These are phyloP conservation scores for Acronicta psi DNA, from an alignment of 2,888 invertebrate genomes.

Conservation along the genomic window DNA sequence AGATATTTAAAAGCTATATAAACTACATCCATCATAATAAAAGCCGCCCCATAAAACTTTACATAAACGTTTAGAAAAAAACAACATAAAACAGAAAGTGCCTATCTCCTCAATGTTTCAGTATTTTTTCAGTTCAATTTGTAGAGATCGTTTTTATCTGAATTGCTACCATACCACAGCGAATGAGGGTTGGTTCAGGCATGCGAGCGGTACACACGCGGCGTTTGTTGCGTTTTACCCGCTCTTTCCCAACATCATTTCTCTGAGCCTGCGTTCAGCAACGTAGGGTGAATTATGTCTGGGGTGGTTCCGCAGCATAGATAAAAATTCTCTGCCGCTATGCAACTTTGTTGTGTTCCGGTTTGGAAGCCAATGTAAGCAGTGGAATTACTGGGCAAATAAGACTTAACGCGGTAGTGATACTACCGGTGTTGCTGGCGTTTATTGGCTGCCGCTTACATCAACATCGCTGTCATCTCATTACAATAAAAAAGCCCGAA, in stretches of 20 bases:
- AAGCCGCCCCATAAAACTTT: constrained; percentile 50
- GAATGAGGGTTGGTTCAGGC: constrained; percentile 62
- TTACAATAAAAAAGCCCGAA: too few relatives aligned
- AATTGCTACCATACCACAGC: constrained; percentile 85
- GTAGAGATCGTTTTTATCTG: constrained; percentile 84
- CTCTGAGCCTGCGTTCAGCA: too few relatives aligned
- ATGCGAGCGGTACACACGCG: constrained; percentile 59
- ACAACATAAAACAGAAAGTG: constrained; percentile 55
- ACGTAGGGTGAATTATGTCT: too few relatives aligned
- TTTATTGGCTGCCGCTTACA: too few relatives aligned
- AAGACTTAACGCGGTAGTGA: too few relatives aligned
- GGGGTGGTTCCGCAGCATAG: too few relatives aligned
- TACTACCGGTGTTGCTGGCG: too few relatives aligned
- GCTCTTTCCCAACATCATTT: neutral
- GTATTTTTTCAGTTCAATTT: constrained; percentile 83
- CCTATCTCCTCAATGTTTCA: constrained; percentile 52
- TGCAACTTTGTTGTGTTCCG: too few relatives aligned
- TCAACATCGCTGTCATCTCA: too few relatives aligned
- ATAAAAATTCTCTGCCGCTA: too few relatives aligned
- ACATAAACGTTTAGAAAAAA: constrained; percentile 51
- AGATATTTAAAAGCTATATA: constrained; percentile 37
- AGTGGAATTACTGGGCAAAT: too few relatives aligned
- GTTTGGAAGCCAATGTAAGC: too few relatives aligned
- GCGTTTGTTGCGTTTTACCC: constrained; percentile 10
- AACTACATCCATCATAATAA: constrained; percentile 57